These are phyloP conservation scores for Strigamia crassipes DNA, from an alignment of 2,888 invertebrate species.

Conservation along the genomic window DNA sequence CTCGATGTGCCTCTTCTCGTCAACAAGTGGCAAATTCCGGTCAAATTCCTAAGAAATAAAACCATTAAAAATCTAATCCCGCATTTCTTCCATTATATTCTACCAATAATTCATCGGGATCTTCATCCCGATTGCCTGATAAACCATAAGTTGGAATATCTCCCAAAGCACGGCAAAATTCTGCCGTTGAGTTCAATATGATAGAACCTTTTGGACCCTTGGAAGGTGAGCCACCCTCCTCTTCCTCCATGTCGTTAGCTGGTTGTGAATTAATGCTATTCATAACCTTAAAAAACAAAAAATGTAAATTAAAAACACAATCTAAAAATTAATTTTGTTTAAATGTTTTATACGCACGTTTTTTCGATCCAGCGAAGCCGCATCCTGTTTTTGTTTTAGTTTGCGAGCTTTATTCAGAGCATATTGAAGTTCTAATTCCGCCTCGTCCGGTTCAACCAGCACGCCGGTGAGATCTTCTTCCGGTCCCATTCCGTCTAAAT, in stretches of 20 bases:
- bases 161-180: slow-evolving; percentile 93
- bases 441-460: slow-evolving; percentile 72
- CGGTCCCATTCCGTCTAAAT: slow-evolving; percentile 52
- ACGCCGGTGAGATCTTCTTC: slow-evolving; percentile 62
- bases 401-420: slow-evolving; percentile 75
- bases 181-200: slow-evolving; percentile 88
- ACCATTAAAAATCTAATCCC: not conserved
- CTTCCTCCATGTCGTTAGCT: not conserved
- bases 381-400: slow-evolving; percentile 65
- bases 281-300: slow-evolving; percentile 9
- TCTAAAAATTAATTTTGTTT: too few species aligned
- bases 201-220: slow-evolving; percentile 62
- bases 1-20: slow-evolving; percentile 58
- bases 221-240: not conserved
- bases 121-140: slow-evolving; percentile 86
- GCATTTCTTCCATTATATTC: slow-evolving; percentile 27
- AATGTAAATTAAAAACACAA: not conserved
- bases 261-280: not conserved
- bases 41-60: slow-evolving; percentile 62
- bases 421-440: slow-evolving; percentile 69
- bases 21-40: slow-evolving; percentile 58
- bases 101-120: slow-evolving; percentile 70
- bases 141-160: slow-evolving; percentile 94
- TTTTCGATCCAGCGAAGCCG: not conserved
- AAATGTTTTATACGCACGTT: not conserved